Evolutionary conservation across 2,113 vertebrate species (phyloP).

Genomic region (Rhinopithecus roxellana): DNA sequence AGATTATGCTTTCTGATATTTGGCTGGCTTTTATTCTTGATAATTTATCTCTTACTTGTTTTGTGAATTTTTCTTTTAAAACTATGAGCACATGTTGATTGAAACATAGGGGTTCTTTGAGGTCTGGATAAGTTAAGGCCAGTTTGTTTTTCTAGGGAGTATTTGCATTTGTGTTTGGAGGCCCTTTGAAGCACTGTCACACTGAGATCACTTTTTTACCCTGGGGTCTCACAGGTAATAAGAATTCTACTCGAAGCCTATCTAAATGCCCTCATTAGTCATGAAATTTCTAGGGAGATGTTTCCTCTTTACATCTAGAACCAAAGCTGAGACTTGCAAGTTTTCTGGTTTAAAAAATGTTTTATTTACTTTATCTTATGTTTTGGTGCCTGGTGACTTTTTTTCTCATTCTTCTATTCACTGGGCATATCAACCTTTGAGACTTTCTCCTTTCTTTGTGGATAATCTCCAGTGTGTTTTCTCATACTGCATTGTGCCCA

Average conservation of each 20-base stretch:
- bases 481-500: not conserved
- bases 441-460: not conserved
- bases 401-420: not conserved
- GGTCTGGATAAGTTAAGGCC: not conserved
- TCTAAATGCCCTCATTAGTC: not conserved
- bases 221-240: not conserved
- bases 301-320: not conserved
- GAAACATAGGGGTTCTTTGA: conserved; percentile 8
- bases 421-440: not conserved
- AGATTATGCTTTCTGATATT: not conserved
- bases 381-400: not conserved
- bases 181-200: not conserved
- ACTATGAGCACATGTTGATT: not conserved
- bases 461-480: not conserved
- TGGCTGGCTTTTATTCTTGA: conserved; percentile 7
- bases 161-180: not conserved
- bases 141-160: not conserved
- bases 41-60: not conserved
- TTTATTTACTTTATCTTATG: not conserved
- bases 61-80: conserved; percentile 16
- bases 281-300: not conserved
- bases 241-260: not conserved
- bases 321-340: not conserved
- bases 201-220: not conserved
- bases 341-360: not conserved